phyloP scores from a whole-genome alignment of 1,140 invertebrate species.

The Orchestia grillus region DNA sequence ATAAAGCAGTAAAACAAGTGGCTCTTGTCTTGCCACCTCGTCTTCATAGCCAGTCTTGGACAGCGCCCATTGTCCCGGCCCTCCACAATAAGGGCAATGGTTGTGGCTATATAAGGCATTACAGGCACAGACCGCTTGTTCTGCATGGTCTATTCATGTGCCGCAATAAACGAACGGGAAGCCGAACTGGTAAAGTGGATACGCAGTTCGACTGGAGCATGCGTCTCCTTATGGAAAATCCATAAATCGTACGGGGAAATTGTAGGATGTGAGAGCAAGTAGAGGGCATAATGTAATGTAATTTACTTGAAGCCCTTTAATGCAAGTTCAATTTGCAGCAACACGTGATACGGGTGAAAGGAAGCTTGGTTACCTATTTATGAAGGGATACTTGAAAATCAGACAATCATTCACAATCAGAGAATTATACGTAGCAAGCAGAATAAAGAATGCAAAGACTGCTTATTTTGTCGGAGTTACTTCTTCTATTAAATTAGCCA shows the following conservation, averaged over 20 bases:
- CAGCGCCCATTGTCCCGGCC: slow-evolving; percentile 5
- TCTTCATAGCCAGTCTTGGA: slow-evolving; percentile 34
- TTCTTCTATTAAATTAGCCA: neutral
- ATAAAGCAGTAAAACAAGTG: slow-evolving; percentile 40
- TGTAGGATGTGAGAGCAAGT: neutral
- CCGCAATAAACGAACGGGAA: neutral
- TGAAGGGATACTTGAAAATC: neutral
- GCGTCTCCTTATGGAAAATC: neutral
- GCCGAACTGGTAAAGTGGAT: neutral
- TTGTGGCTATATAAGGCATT: neutral
- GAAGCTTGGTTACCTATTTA: neutral
- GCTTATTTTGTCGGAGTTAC: neutral
- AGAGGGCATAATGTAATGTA: neutral
- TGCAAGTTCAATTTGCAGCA: neutral
- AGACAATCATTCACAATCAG: neutral
- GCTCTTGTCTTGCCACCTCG: neutral
- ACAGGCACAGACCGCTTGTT: neutral
- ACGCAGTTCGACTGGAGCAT: neutral
- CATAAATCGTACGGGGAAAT: neutral
- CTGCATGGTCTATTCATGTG: neutral
- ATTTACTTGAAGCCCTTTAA: too few species aligned
- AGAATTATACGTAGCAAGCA: neutral
- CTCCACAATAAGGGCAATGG: slow-evolving; percentile 5
- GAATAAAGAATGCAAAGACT: neutral
- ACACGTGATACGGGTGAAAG: neutral